Percentiles rank a stretch among this genome's conserved stretches.
These are phyloP conservation scores for Dipodomys stephensi DNA, from an alignment of 2,113 vertebrate species.

Conservation along the genomic window DNA sequence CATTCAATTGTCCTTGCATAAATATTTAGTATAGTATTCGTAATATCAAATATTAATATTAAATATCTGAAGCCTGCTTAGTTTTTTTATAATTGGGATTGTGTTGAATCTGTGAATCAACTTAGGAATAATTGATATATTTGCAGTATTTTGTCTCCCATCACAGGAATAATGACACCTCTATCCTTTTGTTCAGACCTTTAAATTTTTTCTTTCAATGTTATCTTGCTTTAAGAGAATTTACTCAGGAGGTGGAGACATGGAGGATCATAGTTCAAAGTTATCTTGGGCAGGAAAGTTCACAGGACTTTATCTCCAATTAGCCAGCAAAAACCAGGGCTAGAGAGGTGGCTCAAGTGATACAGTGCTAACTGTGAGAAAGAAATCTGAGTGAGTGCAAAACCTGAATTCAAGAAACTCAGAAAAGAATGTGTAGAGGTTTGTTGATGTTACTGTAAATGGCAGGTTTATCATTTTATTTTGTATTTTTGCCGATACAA, in stretches of 20 bases:
- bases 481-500: constrained; percentile 5
- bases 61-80: background rate
- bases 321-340: too few relatives aligned
- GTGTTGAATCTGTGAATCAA: background rate
- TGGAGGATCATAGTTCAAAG: too few relatives aligned
- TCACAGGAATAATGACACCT: background rate
- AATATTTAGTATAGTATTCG: constrained; percentile 23
- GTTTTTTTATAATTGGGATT: constrained; percentile 8
- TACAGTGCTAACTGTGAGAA: too few relatives aligned
- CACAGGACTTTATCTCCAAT: too few relatives aligned
- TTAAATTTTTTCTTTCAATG: constrained; percentile 9
- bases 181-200: background rate
- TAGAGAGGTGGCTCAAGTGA: too few relatives aligned
- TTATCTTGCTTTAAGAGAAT: background rate
- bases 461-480: constrained; percentile 6
- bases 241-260: too few relatives aligned
- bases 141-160: background rate
- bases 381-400: too few relatives aligned
- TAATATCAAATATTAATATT: background rate
- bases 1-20: background rate
- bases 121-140: constrained; percentile 6
- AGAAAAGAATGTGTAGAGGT: too few relatives aligned
- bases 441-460: background rate
- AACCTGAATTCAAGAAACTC: too few relatives aligned
- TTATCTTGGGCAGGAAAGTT: too few relatives aligned